Evolutionary conservation across 2,888 invertebrate genomes (phyloP).

Genomic region (Drepanosiphum platanoidis): DNA sequence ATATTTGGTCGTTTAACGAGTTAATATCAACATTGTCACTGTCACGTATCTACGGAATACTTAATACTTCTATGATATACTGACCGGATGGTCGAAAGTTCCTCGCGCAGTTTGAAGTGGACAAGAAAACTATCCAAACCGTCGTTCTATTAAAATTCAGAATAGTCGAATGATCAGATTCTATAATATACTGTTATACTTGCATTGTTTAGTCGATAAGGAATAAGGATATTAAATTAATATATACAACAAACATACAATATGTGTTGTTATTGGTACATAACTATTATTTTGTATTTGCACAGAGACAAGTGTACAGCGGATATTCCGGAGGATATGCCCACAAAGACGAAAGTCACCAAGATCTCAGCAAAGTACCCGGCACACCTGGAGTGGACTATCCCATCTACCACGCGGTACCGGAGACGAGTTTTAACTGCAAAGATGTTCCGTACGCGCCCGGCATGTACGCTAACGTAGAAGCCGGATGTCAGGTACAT

Average conservation of each 20-base stretch:
- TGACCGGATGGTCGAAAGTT: too few species aligned
- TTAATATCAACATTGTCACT: too few species aligned
- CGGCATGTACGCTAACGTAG: constrained; percentile 91
- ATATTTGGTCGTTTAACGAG: too few species aligned
- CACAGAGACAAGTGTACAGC: constrained; percentile 70
- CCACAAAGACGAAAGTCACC: constrained; percentile 71
- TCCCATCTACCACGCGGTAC: constrained; percentile 81
- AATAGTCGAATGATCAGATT: neutral
- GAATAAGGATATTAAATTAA: too few species aligned
- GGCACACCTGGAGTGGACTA: constrained; percentile 84
- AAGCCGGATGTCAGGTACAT: constrained; percentile 85
- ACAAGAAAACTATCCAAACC: neutral
- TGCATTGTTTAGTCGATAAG: too few species aligned
- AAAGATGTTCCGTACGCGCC: constrained; percentile 81
- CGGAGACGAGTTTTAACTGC: constrained; percentile 83
- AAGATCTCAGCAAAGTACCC: constrained; percentile 83
- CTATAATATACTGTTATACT: neutral
- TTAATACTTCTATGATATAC: too few species aligned
- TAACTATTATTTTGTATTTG: neutral
- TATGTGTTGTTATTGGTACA: neutral
- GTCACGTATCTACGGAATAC: too few species aligned
- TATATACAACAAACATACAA: too few species aligned
- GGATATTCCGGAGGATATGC: constrained; percentile 75
- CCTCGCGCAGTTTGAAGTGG: neutral
- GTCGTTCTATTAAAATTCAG: neutral